Percentiles rank a stretch among this genome's conserved stretches.
phyloP scores from a whole-genome alignment of 2,888 invertebrate genomes.

The Sepioteuthis lessoniana region DNA sequence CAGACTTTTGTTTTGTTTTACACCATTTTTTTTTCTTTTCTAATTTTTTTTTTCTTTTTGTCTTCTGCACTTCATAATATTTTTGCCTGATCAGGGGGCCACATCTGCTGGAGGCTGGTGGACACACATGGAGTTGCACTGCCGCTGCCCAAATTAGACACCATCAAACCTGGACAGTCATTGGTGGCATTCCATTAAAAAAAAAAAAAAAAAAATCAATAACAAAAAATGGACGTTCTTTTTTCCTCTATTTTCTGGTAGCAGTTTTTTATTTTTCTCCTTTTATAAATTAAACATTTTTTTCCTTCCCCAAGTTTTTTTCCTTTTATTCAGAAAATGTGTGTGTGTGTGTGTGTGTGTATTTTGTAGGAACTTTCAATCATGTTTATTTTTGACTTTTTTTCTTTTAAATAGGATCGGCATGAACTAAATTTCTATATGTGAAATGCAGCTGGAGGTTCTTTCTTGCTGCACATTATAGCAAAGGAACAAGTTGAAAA shows the following conservation, averaged over 20 bases:
- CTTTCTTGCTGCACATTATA: too few species aligned
- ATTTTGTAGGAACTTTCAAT: too few species aligned
- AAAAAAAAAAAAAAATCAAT: background rate
- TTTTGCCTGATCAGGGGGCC: background rate
- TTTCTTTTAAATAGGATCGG: too few species aligned
- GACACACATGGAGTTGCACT: constrained; percentile 5
- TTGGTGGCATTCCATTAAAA: background rate
- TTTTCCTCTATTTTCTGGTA: background rate
- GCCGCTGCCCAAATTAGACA: background rate
- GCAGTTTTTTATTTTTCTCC: background rate
- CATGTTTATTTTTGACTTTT: too few species aligned
- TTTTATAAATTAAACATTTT: background rate
- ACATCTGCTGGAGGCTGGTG: constrained; percentile 17
- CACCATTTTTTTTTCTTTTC: background rate
- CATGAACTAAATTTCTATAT: too few species aligned
- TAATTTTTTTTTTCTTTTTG: background rate
- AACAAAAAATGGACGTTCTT: too few species aligned
- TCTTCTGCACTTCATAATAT: background rate
- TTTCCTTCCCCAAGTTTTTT: background rate
- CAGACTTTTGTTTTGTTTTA: background rate
- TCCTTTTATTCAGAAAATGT: background rate
- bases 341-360: too few species aligned
- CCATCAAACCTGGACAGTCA: constrained; percentile 9
- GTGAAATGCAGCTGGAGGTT: too few species aligned
- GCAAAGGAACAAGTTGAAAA: background rate